Evolutionary conservation across 2,888 invertebrate species (phyloP), one percentile per base, ranked within the genome.

Genomic region (Tiliacea aurago): DNA sequence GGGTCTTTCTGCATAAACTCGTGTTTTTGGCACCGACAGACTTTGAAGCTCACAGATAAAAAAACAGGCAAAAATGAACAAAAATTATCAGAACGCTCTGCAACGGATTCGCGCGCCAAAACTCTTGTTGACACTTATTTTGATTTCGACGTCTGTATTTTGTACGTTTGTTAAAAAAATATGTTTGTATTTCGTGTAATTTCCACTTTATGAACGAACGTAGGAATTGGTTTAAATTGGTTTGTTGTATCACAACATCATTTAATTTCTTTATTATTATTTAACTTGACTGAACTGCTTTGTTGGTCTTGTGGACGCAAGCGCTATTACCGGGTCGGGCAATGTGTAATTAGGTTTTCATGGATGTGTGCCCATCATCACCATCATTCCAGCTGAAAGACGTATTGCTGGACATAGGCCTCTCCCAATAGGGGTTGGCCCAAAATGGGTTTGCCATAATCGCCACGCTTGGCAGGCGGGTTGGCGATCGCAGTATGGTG

Each of bases 1-100:
- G 67, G 65, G 64, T 67, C 47, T 75, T 78, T 73, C 76, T 79
- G 70, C 76, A 79, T 74, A 73, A 58, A 84, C 66, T 76, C 73
- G 61, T 76, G 71, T 79, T 82, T 84, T 84, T 84, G 84, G 84
- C 84, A 84, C 66, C 66, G 73, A 55, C 70, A 65, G 58, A 73
- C 79, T 76, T 73, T 81, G 79, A 79, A 81, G 69, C 70, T 73
- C 37, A 55, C 53, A 59, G 72, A 71, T 65, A 76, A 78, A 84
- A n/a, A 72, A 78, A 65, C 28, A 69, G 47, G 28, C 37, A 73
- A 78, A 70, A 74, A 59, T 63, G 61, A 56, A 81, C 62, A 66
- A 68, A 81, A 71, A 66, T 56, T 73, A 84, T 78, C 69, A 69
- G 74, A 67, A 53, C 63, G 58, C 64, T 68, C 70, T 33, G 61